phyloP scores from a whole-genome alignment of 1,140 invertebrate species.

The Drosophila serrata region DNA sequence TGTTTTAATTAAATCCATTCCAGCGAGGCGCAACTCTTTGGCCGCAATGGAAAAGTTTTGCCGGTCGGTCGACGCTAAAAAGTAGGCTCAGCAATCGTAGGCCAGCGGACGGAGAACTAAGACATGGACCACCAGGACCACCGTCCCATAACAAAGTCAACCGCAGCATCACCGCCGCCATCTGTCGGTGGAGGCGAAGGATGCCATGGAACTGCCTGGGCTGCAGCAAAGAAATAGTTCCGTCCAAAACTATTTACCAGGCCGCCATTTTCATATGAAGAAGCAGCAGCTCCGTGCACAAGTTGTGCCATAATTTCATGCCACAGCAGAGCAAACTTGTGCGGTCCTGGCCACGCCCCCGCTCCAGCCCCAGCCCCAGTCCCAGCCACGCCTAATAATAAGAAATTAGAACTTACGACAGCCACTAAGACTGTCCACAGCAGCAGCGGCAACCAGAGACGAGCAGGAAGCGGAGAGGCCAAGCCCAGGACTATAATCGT shows the following conservation, averaged over 20 bases:
- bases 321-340: constrained; percentile 76
- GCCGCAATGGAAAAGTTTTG: constrained; percentile 47
- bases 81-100: constrained; percentile 69
- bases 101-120: constrained; percentile 36
- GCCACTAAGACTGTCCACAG: constrained; percentile 79
- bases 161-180: constrained; percentile 49
- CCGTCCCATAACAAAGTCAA: constrained; percentile 67
- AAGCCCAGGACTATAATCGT: constrained; percentile 65
- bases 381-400: constrained; percentile 79
- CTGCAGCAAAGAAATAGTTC: constrained; percentile 75
- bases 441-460: constrained; percentile 37
- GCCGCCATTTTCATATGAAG: constrained; percentile 81
- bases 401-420: constrained; percentile 83
- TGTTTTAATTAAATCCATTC: constrained; percentile 75
- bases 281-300: constrained; percentile 57
- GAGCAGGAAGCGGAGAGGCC: background rate
- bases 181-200: constrained; percentile 12
- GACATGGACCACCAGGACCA: constrained; percentile 39
- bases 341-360: constrained; percentile 43
- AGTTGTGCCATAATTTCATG: constrained; percentile 81
- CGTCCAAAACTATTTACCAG: constrained; percentile 72
- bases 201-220: constrained; percentile 11
- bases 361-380: no score
- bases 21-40: constrained; percentile 6
- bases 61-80: constrained; percentile 39